Evolutionary conservation across 2,797 vertebrate genomes (phyloP), one percentile per base, ranked within the genome.

Genomic region (Malurus leucopterus): DNA sequence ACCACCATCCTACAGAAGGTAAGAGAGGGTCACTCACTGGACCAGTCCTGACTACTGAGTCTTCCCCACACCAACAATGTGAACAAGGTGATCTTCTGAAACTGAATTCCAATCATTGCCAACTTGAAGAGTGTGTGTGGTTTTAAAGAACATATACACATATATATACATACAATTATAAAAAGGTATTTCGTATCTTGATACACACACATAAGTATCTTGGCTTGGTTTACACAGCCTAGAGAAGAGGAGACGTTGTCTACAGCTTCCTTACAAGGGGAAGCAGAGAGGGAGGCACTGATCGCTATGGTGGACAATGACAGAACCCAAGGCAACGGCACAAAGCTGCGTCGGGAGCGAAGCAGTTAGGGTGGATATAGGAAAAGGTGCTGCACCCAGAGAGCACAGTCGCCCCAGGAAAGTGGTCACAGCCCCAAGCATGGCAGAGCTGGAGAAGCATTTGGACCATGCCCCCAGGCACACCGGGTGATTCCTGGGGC

Each of bases 1-100:
- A 71, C 98, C 98, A 91, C 98, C 99, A 69, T 97, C 98, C 99
- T 99, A 89, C 17, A 80, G 86, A 85, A 89, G 49, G 91, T 29
- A 49, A 77, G 49, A 87, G 16, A 77, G 13, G 7, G 41, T 62
- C 19, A 90, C 46, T 72, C 72, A 43, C 38, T 50, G 5, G 27
- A 79, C 11, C 13, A 50, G 16, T 40, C 47, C 27, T 50, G 19
- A 69, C 34, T 9, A 34, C 13, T 1, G 17, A 79, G 24, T 67
- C 26, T 72, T 75, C 24, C 36, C 24, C 54, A 73, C 23, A 58
- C 4, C 29, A 62, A 20, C 4, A 50, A 7, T 0, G 6, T 24
- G 34, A 74, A 86, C 40, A 47, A 77, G 14, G 21, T 29, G 32
- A 24, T 87, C 46, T 77, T 83, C n/a, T 0, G 0, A 74, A 71